These are phyloP conservation scores for Antechinus flavipes DNA, from an alignment of 2,113 vertebrate species.

Conservation along the genomic window DNA sequence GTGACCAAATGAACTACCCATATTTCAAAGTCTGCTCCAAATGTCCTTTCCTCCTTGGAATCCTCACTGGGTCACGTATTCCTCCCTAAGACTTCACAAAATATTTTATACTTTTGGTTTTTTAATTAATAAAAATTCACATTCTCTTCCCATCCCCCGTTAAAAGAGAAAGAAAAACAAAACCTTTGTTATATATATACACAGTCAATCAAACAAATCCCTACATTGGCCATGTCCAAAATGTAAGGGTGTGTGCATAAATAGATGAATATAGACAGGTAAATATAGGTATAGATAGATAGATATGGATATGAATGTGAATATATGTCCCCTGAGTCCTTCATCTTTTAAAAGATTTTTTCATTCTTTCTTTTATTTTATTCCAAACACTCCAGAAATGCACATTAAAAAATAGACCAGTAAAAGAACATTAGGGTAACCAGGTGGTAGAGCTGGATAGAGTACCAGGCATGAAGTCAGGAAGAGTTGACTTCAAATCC, in stretches of 20 bases:
- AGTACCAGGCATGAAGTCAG: neutral
- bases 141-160: neutral
- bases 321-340: too few relatives aligned
- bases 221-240: too few relatives aligned
- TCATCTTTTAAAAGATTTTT: too few relatives aligned
- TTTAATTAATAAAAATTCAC: neutral
- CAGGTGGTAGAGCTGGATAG: neutral
- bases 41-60: neutral
- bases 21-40: neutral
- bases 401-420: neutral
- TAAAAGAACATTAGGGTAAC: neutral
- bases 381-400: neutral
- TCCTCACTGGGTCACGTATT: neutral
- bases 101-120: neutral
- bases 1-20: neutral
- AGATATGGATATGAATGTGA: too few relatives aligned
- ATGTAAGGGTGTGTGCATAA: too few relatives aligned
- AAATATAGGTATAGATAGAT: too few relatives aligned
- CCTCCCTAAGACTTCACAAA: neutral
- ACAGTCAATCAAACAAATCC: too few relatives aligned
- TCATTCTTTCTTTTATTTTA: neutral
- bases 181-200: neutral
- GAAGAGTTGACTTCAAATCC: neutral
- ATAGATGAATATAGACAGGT: too few relatives aligned
- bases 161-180: neutral